Evolutionary conservation across 2,888 invertebrate genomes (phyloP).

Genomic region (Panzeria rudis): DNA sequence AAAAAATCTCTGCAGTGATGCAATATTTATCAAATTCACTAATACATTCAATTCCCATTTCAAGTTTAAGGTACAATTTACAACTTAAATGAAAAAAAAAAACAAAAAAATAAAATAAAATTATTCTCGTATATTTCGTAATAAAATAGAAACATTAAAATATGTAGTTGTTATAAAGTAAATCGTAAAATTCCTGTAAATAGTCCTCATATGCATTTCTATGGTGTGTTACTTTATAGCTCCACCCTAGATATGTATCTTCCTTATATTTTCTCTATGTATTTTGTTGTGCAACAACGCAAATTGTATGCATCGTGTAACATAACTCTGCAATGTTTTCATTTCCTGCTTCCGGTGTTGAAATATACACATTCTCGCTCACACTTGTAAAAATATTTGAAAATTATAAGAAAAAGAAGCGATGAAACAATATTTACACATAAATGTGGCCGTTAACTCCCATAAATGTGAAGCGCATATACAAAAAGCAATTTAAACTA

Average conservation of each 20-base stretch:
- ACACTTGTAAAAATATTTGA: constrained; percentile 29
- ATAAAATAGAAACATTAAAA: constrained; percentile 38
- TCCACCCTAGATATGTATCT: constrained; percentile 66
- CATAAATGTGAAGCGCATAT: constrained; percentile 69
- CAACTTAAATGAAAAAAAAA: constrained; percentile 2
- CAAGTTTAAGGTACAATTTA: constrained; percentile 54
- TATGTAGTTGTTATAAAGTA: constrained; percentile 43
- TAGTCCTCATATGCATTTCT: constrained; percentile 18
- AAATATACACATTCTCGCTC: constrained; percentile 35
- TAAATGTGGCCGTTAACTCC: constrained; percentile 71
- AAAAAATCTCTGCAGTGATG: not conserved
- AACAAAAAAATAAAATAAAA: not conserved
- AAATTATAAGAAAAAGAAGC: constrained; percentile 57
- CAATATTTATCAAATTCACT: not conserved
- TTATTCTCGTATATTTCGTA: not conserved
- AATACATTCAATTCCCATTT: constrained; percentile 32
- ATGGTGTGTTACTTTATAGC: constrained; percentile 44
- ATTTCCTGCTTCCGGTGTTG: constrained; percentile 66
- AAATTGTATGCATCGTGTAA: constrained; percentile 27
- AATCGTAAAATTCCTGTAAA: constrained; percentile 50
- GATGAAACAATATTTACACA: constrained; percentile 57
- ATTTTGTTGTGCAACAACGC: constrained; percentile 19
- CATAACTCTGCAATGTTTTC: constrained; percentile 44
- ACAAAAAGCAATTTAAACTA: constrained; percentile 57
- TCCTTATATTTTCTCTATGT: not conserved